Conservation (phyloP, 2,888 invertebrate genomes). For the Formica aserva region DNA sequence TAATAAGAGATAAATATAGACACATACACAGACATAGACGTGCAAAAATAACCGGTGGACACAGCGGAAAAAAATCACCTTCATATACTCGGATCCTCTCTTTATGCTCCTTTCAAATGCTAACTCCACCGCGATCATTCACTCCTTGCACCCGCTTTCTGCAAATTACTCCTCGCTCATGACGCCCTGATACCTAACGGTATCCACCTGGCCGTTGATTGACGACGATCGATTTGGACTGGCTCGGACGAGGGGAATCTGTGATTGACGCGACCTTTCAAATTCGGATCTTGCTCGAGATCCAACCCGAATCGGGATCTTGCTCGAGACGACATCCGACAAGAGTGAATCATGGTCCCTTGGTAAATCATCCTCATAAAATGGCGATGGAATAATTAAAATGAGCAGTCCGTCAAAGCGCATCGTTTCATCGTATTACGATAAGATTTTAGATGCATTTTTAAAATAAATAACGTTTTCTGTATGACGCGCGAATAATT, state of each 20-base stretch:
- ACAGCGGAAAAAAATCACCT: conserved; percentile 32
- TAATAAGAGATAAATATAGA: not conserved
- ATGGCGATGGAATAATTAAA: not conserved
- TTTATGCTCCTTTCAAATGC: conserved; percentile 71
- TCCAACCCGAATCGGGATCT: not conserved
- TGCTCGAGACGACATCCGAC: not conserved
- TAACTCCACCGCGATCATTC: conserved; percentile 84
- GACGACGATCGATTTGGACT: conserved; percentile 55
- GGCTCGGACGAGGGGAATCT: not conserved
- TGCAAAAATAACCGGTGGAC: not conserved
- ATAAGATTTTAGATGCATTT: not conserved
- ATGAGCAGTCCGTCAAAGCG: not conserved
- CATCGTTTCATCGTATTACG: not conserved
- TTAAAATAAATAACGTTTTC: not conserved
- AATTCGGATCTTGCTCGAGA: not conserved
- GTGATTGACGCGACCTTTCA: conserved; percentile 14
- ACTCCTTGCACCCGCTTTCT: conserved; percentile 84
- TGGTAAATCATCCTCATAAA: not conserved
- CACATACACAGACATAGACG: not conserved
- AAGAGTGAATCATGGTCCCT: too few species aligned
- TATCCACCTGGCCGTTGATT: conserved; percentile 72
- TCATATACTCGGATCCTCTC: conserved; percentile 42
- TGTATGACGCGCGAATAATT: not conserved
- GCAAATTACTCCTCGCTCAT: conserved; percentile 82
- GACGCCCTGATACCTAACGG: conserved; percentile 81